A percentile compares a stretch with the other conserved stretches of the same genome.
These are phyloP conservation scores for Ahaetulla prasina DNA, from an alignment of 2,113 vertebrate genomes.

Conservation along the genomic window DNA sequence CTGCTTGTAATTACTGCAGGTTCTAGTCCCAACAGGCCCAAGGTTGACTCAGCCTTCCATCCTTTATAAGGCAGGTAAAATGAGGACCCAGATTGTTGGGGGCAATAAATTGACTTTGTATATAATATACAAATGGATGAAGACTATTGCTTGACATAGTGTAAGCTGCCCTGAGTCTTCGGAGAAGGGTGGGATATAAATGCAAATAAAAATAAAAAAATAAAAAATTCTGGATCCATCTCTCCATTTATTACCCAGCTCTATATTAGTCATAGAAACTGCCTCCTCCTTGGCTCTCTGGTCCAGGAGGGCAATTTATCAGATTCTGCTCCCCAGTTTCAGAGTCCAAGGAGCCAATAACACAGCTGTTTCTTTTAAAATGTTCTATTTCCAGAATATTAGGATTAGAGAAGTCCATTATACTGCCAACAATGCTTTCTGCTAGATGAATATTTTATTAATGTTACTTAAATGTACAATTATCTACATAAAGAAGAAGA, in stretches of 20 bases:
- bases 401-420: not conserved
- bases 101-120: too few species aligned
- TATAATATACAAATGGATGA: too few species aligned
- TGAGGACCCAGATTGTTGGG: too few species aligned
- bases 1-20: too few species aligned
- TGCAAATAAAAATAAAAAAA: too few species aligned
- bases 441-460: not conserved
- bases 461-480: not conserved
- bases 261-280: not conserved
- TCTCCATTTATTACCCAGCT: not conserved
- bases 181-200: too few species aligned
- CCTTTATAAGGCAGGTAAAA: too few species aligned
- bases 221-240: not conserved
- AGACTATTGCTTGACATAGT: too few species aligned
- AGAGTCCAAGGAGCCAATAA: not conserved
- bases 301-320: not conserved
- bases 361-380: not conserved
- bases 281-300: not conserved
- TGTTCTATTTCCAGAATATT: not conserved
- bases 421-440: not conserved
- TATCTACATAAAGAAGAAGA: fast-evolving
- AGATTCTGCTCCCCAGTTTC: not conserved
- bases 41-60: too few species aligned
- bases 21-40: too few species aligned
- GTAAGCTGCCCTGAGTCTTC: too few species aligned